Evolutionary conservation across 2,113 vertebrate species (phyloP).

Genomic region (Microtus pennsylvanicus): DNA sequence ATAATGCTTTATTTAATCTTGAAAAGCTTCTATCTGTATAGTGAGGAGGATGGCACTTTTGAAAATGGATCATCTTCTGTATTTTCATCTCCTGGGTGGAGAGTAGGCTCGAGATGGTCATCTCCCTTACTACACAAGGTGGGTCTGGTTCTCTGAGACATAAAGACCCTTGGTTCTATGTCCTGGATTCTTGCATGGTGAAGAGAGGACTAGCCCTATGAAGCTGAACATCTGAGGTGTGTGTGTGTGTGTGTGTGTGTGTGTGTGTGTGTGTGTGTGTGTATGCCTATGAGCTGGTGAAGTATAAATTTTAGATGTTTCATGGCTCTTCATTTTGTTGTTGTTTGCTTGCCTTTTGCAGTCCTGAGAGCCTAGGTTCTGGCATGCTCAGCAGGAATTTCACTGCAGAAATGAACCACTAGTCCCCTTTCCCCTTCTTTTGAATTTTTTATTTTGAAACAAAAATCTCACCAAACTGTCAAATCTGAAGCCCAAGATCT

Average conservation of each 20-base stretch:
- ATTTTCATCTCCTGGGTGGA: background rate
- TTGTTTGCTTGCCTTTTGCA: background rate
- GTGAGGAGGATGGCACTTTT: background rate
- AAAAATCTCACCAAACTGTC: background rate
- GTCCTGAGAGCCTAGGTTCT: background rate
- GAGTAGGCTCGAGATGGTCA: background rate
- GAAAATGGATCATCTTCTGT: background rate
- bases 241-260: background rate
- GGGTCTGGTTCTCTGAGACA: constrained; percentile 66
- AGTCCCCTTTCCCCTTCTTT: background rate
- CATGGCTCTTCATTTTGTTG: constrained; percentile 62
- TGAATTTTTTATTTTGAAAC: background rate
- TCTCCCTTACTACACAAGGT: constrained; percentile 54
- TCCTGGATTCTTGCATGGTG: constrained; percentile 45
- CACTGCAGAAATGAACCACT: background rate
- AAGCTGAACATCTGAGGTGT: background rate
- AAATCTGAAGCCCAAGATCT: background rate
- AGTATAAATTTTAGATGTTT: constrained; percentile 76
- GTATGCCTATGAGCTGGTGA: constrained; percentile 13
- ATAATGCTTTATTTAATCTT: background rate
- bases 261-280: background rate
- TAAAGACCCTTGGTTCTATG: constrained; percentile 58
- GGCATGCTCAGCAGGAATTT: background rate
- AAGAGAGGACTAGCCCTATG: constrained; percentile 33
- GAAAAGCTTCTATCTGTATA: background rate